Evolutionary conservation across 2,888 invertebrate genomes (phyloP), one percentile per base, ranked within the genome.

Genomic region (Anorthoa munda): DNA sequence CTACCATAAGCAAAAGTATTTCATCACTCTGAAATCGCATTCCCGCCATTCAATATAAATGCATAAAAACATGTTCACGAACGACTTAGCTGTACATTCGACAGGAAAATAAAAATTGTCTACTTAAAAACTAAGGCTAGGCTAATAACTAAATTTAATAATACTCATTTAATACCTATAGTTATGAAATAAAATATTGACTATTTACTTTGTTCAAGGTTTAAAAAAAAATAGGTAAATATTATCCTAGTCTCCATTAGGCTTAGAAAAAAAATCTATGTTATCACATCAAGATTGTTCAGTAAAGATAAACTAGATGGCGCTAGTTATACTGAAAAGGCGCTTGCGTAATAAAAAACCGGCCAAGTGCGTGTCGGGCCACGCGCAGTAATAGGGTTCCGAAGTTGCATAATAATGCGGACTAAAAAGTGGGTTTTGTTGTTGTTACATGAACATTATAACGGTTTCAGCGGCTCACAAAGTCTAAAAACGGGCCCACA

Each of bases 161-260:
- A 95, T 95, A 95, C 95, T 94, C 88, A 79, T 82, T 90, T 89
- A 92, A 93, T 92, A 93, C 91, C 90, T 91, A 92, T 83, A 79
- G 81, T 77, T 84, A 87, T 75, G 77, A 77, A 81, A 87, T 77
- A 84, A 78, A 82, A 83, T 82, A 80, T 85, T 88, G 86, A 88
- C 86, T 88, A 83, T 72, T 64, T 80, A 85, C 68, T 86, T 90
- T 88, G 87, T 83, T 81, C 79, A 68, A 55, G 51, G 60, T 61
- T 66, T n/a, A n/a, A 56, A 66, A 70, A 74, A 59, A 72, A 61
- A 3, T 68, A 64, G 50, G 31, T 72, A 72, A 51, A 69, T 51
- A 50, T 68, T 66, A 64, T 59, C 55, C 56, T 2, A 66, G 65
- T 79, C 65, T 75, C 66, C 39, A 11, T n/a, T 15, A 39, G 50